Conservation (phyloP, 1,140 invertebrate genomes). For the Drosophila ogumai region DNA sequence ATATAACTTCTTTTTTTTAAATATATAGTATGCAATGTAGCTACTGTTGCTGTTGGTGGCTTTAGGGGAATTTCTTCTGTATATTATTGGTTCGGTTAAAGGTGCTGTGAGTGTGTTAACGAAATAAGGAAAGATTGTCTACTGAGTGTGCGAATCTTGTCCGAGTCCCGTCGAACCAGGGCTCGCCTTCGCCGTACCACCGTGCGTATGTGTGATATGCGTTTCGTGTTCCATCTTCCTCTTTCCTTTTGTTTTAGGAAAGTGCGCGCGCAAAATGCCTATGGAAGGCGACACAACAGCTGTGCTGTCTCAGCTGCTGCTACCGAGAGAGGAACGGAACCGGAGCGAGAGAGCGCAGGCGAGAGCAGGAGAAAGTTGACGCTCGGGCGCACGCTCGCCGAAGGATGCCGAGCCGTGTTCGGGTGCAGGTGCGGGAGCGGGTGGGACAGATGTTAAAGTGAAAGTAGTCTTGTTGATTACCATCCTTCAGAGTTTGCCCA, state of each 20-base stretch:
- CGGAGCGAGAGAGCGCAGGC: conserved; percentile 4
- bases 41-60: conserved; percentile 54
- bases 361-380: conserved; percentile 41
- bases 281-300: conserved; percentile 66
- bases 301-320: conserved; percentile 68
- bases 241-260: conserved; percentile 55
- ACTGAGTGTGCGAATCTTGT: conserved; percentile 72
- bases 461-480: conserved; percentile 79
- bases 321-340: conserved; percentile 38
- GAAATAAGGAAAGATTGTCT: conserved; percentile 83
- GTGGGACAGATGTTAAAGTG: conserved; percentile 57
- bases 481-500: conserved; percentile 47
- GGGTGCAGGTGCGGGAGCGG: neutral
- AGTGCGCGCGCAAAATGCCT: conserved; percentile 78
- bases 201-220: conserved; percentile 63
- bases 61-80: conserved; percentile 43
- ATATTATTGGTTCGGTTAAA: conserved; percentile 58
- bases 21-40: conserved; percentile 19
- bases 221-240: conserved; percentile 51
- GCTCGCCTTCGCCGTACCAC: conserved; percentile 53
- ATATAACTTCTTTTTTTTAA: conserved; percentile 8
- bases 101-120: conserved; percentile 77
- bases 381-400: conserved; percentile 37
- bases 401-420: conserved; percentile 1
- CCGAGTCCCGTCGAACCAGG: conserved; percentile 54